Percentiles rank a stretch among this genome's conserved stretches.
These are phyloP conservation scores for Hycleus cichorii DNA, from an alignment of 1,140 invertebrate genomes.

Conservation along the genomic window DNA sequence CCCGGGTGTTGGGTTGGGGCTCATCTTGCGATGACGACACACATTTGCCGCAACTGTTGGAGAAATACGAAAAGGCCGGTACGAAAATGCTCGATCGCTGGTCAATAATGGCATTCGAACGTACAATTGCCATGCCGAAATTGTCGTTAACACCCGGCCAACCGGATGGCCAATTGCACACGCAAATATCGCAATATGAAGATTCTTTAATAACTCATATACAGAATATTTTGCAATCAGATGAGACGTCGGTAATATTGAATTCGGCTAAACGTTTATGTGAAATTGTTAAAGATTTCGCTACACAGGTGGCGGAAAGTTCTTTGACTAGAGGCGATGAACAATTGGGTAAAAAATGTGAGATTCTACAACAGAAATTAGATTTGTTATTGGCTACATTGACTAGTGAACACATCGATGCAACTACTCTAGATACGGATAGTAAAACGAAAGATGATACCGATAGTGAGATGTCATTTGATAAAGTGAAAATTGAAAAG, in stretches of 20 bases:
- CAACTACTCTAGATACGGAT: conserved; percentile 24
- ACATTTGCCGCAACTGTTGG: conserved; percentile 82
- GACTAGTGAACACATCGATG: conserved; percentile 47
- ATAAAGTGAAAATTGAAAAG: conserved; percentile 34
- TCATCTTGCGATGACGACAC: conserved; percentile 92
- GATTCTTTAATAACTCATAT: conserved; percentile 73
- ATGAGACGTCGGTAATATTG: conserved; percentile 68
- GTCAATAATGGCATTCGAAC: conserved; percentile 61
- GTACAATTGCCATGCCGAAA: conserved; percentile 57
- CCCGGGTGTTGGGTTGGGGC: conserved; percentile 92
- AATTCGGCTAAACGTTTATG: conserved; percentile 73
- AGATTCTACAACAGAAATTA: conserved; percentile 69
- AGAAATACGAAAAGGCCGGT: conserved; percentile 88
- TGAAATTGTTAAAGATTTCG: conserved; percentile 75
- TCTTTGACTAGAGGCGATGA: conserved; percentile 52
- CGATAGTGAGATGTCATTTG: conserved; percentile 39
- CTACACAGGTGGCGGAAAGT: conserved; percentile 52
- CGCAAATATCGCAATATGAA: conserved; percentile 62
- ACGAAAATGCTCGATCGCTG: conserved; percentile 97
- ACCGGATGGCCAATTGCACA: conserved; percentile 44
- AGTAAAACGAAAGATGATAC: conserved; percentile 33
- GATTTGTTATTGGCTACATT: conserved; percentile 66
- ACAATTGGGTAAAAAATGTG: conserved; percentile 60
- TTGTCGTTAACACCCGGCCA: conserved; percentile 47
- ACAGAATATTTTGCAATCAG: conserved; percentile 79